Base-by-base conservation (phyloP, 2,797 vertebrate genomes). In the Semaprochilodus insignis region DNA sequence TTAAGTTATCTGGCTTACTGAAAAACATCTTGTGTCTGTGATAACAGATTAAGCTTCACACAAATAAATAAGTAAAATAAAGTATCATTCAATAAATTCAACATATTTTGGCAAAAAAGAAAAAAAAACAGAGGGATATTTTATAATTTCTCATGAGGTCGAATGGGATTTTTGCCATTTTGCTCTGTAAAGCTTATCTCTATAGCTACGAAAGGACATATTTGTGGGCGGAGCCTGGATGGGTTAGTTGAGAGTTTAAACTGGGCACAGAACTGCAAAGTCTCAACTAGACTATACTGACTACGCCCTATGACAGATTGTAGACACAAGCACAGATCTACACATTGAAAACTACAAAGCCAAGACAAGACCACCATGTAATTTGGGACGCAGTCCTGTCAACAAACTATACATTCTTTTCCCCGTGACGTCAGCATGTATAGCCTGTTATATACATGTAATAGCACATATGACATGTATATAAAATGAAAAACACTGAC, bases 361-460 rank as follows among this genome's bases (percentile, higher is more conserved):
- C 80, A 91, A 88, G 87, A 89, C 85, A 88, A 88, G 74, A 90
- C 87, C 87, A 81, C 72, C 69, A 88, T 31, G 85, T 66, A 83
- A 74, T 85, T 77, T 36, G 21, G 21, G 71, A 60, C 69, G 65
- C 66, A 55, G 86, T 84, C 84, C 66, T 27, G 23, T 74, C 51
- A 74, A 88, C 90, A 92, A 91, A 91, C 90, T 91, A 90, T 87
- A 91, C 89, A 92, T 88, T 81, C 31, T 87, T 72, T 86, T 85
- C 48, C 54, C 16, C 48, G 78, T 65, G 67, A 25, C 80, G 76
- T 87, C 83, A 87, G 84, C 27, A 85, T 89, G 83, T 87, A 92
- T 91, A 92, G 89, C 89, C 88, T 88, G 82, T 89, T 91, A 92
- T 91, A 93, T 92, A 88, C 93, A 93, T 93, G 91, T 83, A 86